Percentiles rank a stretch among this genome's conserved stretches.
Conservation (phyloP, 2,113 vertebrate genomes). For the Vulpes ferrilata region DNA sequence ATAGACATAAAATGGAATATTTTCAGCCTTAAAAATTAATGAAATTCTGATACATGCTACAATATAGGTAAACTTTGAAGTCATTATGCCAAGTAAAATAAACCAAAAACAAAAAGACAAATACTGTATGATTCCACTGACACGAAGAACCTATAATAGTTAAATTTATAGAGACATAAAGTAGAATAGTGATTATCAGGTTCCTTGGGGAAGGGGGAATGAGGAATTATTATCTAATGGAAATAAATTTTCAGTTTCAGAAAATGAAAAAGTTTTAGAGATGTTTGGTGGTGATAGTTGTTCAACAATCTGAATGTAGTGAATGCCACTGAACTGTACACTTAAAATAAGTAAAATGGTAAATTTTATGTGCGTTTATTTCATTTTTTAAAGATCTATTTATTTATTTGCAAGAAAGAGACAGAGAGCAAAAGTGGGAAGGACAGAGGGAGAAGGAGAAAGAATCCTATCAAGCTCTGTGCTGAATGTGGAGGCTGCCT, state of each 20-base stretch:
- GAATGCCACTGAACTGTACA: neutral
- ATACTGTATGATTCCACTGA: neutral
- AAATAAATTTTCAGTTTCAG: neutral
- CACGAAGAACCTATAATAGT: neutral
- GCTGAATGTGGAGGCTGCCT: no score
- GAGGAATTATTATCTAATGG: neutral
- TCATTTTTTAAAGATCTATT: neutral
- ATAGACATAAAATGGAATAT: neutral
- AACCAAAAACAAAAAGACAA: neutral
- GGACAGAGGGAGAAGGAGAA: no score
- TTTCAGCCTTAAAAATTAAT: neutral
- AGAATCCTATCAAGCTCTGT: no score
- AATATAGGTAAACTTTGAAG: neutral
- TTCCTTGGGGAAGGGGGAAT: rapidly evolving
- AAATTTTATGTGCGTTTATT: neutral
- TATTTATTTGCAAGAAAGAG: neutral
- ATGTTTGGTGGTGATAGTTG: rapidly evolving
- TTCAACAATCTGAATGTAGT: neutral
- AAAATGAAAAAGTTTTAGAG: neutral
- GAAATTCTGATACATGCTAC: neutral
- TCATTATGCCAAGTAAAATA: neutral
- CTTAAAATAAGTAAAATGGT: neutral
- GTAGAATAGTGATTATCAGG: neutral
- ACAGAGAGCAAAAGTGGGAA: neutral
- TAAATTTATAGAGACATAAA: neutral